A percentile compares a stretch with the other conserved stretches of the same genome.
These are phyloP conservation scores for Orchestia grillus DNA, from an alignment of 1,140 invertebrate species.

Conservation along the genomic window DNA sequence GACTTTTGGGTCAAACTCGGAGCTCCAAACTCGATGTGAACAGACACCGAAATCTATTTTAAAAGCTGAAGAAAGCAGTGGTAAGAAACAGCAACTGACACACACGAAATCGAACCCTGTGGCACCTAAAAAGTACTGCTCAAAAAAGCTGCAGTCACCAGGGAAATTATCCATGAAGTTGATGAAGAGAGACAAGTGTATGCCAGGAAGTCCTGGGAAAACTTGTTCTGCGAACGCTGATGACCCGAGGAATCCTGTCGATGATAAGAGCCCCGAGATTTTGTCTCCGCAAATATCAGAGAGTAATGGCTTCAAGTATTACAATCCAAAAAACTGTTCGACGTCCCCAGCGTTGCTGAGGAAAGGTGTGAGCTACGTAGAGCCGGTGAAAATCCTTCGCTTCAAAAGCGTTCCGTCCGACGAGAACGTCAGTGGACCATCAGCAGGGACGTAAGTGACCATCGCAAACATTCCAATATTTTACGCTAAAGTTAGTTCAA, in stretches of 20 bases:
- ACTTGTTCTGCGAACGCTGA: not conserved
- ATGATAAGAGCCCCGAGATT: not conserved
- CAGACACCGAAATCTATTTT: not conserved
- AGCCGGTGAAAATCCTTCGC: conserved; percentile 23
- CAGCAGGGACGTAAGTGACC: conserved; percentile 27
- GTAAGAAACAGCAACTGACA: not conserved
- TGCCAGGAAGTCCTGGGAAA: not conserved
- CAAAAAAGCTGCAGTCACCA: conserved; percentile 21
- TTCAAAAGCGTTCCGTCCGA: conserved; percentile 35
- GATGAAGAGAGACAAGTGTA: not conserved
- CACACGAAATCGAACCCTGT: not conserved
- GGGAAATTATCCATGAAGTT: conserved; percentile 25
- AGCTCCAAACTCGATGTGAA: not conserved
- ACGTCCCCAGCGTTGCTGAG: not conserved
- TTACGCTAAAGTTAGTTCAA: not conserved
- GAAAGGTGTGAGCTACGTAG: not conserved
- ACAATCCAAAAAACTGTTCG: conserved; percentile 19
- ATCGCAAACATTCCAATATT: not conserved
- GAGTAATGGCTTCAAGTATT: conserved; percentile 23
- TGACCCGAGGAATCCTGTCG: not conserved
- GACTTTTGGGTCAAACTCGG: not conserved
- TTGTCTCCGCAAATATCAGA: not conserved
- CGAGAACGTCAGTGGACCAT: not conserved
- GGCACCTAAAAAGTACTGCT: not conserved
- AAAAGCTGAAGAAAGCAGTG: not conserved